Percentiles rank a stretch among this genome's conserved stretches.
Conservation (phyloP, 2,797 vertebrate species). For the Girardinus metallicus region DNA sequence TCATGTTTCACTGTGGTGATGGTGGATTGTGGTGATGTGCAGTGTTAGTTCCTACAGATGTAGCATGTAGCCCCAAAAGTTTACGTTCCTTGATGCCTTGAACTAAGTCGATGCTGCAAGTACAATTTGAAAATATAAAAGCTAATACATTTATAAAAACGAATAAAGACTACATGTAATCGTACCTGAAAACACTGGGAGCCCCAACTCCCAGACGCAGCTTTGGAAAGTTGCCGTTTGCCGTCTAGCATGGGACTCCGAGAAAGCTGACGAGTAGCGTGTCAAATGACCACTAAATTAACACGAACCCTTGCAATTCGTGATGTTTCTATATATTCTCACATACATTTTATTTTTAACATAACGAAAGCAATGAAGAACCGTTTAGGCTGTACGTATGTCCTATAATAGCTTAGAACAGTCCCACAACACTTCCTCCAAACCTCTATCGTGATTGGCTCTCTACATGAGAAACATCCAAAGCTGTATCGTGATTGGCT, state of each 20-base stretch:
- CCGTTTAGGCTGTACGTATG: not conserved
- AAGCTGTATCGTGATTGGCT: slow-evolving; percentile 5
- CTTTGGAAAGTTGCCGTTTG: not conserved
- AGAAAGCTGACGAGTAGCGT: not conserved
- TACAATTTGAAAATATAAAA: not conserved
- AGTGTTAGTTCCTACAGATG: not conserved
- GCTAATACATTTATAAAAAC: not conserved
- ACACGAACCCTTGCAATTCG: too few species aligned
- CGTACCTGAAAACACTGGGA: not conserved
- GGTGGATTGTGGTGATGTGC: not conserved
- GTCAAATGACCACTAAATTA: not conserved
- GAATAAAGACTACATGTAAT: not conserved
- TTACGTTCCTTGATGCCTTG: not conserved
- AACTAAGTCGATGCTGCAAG: not conserved
- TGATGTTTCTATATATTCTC: too few species aligned
- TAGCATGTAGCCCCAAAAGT: not conserved
- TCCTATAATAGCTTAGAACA: not conserved
- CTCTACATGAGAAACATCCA: not conserved
- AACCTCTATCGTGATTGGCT: not conserved
- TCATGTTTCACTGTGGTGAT: not conserved
- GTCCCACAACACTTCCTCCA: slow-evolving; percentile 39
- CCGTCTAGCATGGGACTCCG: not conserved
- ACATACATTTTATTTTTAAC: not conserved
- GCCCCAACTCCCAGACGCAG: not conserved
- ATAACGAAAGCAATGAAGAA: not conserved